Percentiles rank a stretch among this genome's conserved stretches.
Conservation (phyloP, 2,113 vertebrate genomes). For the Hypocryptadius cinnamomeus region DNA sequence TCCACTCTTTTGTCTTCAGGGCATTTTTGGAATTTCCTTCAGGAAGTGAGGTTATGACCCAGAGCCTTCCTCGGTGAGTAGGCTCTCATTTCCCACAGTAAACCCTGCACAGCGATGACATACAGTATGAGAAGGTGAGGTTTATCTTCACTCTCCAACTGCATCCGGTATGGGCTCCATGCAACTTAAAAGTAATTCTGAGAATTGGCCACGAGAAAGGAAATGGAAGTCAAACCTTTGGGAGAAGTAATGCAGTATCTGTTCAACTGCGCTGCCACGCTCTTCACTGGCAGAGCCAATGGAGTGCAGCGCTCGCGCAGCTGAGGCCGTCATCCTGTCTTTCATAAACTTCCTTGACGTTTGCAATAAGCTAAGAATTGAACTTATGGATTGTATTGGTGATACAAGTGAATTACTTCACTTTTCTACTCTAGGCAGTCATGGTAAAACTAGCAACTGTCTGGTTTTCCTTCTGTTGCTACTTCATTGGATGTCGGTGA, state of each 20-base stretch:
- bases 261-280: not conserved
- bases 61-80: slow-evolving; percentile 62
- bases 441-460: not conserved
- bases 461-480: not conserved
- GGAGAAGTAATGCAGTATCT: not conserved
- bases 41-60: slow-evolving; percentile 74
- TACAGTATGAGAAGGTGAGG: slow-evolving; percentile 54
- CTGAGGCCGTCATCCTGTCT: not conserved
- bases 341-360: not conserved
- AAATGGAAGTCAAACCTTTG: slow-evolving; percentile 22
- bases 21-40: slow-evolving; percentile 79
- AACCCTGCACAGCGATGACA: slow-evolving; percentile 57
- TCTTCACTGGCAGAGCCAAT: fast-evolving
- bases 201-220: not conserved
- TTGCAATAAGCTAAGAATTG: not conserved
- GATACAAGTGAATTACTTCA: not conserved
- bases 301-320: fast-evolving
- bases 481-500: not conserved
- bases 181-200: slow-evolving; percentile 52
- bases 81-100: slow-evolving; percentile 71
- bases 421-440: not conserved
- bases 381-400: not conserved
- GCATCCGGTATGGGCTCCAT: slow-evolving; percentile 65
- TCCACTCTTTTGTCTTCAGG: slow-evolving; percentile 76
- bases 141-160: slow-evolving; percentile 77